Percentiles rank a stretch among this genome's conserved stretches.
Evolutionary conservation across 2,797 vertebrate species (phyloP).

Genomic region (Tolypeutes matacus): DNA sequence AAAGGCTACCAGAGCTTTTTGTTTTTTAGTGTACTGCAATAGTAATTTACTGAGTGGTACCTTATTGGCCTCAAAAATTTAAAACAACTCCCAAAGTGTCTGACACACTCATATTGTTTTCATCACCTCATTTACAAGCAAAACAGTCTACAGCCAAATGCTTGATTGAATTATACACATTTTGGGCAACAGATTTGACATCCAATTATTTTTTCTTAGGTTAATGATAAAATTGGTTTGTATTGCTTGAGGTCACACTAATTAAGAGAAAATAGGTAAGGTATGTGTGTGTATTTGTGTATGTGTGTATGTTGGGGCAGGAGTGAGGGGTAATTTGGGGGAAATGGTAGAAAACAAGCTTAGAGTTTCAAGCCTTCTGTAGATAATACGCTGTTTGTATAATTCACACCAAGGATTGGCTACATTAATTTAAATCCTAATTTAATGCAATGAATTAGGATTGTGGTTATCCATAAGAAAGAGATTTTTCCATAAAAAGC

Average conservation of each 20-base stretch:
- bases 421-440: constrained; percentile 47
- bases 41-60: constrained; percentile 57
- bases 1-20: constrained; percentile 48
- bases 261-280: constrained; percentile 54
- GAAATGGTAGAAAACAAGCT: background rate
- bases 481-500: background rate
- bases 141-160: constrained; percentile 63
- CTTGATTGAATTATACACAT: constrained; percentile 63
- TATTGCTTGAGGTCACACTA: constrained; percentile 58
- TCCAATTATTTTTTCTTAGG: constrained; percentile 52
- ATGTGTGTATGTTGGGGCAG: background rate
- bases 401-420: background rate
- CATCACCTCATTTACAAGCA: constrained; percentile 70
- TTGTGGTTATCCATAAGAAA: background rate
- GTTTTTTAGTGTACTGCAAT: constrained; percentile 39
- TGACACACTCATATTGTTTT: constrained; percentile 75
- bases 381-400: constrained; percentile 28
- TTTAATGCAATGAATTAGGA: background rate
- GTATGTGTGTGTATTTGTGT: background rate
- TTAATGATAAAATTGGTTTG: constrained; percentile 69
- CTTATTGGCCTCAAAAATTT: constrained; percentile 72
- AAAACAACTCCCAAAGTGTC: constrained; percentile 68
- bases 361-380: constrained; percentile 51
- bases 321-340: background rate
- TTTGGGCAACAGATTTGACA: constrained; percentile 59